These are phyloP conservation scores for Nannospalax galili DNA, from an alignment of 2,113 vertebrate species.

Conservation along the genomic window DNA sequence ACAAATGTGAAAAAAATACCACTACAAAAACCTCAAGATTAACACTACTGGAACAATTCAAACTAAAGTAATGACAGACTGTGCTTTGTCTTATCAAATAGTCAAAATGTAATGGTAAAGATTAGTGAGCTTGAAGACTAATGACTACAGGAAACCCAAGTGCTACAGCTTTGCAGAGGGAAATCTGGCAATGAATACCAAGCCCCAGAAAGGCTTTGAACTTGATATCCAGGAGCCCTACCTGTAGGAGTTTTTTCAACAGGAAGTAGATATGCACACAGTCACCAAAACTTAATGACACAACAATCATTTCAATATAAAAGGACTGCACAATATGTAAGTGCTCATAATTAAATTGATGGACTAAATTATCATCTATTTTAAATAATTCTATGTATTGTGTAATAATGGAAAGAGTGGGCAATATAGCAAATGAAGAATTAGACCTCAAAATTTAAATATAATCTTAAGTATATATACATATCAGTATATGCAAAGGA, in stretches of 20 bases:
- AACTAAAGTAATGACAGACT: not conserved
- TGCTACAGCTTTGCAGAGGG: not conserved
- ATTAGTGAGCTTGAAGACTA: not conserved
- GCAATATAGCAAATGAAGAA: not conserved
- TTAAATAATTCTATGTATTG: not conserved
- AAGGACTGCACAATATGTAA: not conserved
- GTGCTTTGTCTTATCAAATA: not conserved
- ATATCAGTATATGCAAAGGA: not conserved
- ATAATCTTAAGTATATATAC: not conserved
- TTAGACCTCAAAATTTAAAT: not conserved
- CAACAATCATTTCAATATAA: not conserved
- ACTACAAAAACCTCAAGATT: not conserved
- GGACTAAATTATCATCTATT: not conserved
- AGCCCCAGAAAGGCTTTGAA: not conserved
- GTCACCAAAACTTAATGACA: not conserved
- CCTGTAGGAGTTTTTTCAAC: not conserved
- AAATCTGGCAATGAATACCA: not conserved
- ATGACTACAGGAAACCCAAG: not conserved
- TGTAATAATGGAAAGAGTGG: not conserved
- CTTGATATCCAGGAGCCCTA: not conserved
- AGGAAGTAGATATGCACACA: not conserved
- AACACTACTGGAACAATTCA: not conserved
- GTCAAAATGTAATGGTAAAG: not conserved
- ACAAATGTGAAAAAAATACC: not conserved
- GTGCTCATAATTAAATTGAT: conserved; percentile 5